A percentile compares a stretch with the other conserved stretches of the same genome.
phyloP scores from a whole-genome alignment of 2,797 vertebrate genomes.

The Phyllotis vaccarum region DNA sequence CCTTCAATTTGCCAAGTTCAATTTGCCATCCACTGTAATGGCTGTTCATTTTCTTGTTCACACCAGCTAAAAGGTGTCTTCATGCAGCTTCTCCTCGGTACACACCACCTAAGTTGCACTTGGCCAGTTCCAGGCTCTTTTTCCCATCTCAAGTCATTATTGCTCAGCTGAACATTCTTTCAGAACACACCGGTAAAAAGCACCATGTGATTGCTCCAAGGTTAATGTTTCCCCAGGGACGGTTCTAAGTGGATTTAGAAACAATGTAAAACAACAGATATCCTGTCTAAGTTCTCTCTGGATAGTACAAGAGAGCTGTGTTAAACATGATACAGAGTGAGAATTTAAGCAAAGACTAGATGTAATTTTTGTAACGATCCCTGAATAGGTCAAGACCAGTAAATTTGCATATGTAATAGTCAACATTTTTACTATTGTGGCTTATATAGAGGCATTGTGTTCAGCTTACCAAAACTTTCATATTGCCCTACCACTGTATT shows the following conservation, averaged over 20 bases:
- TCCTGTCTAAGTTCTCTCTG: conserved; percentile 56
- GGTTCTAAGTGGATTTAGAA: conserved; percentile 17
- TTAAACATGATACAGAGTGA: conserved; percentile 25
- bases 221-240: conserved; percentile 15
- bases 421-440: not conserved
- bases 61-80: not conserved
- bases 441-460: not conserved
- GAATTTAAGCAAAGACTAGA: not conserved
- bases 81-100: not conserved
- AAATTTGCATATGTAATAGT: not conserved
- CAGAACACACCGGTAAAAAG: not conserved
- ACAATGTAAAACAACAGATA: conserved; percentile 60
- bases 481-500: not conserved
- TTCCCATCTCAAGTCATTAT: not conserved
- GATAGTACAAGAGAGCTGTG: conserved; percentile 5
- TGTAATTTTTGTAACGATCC: not conserved
- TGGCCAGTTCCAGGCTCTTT: not conserved
- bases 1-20: not conserved
- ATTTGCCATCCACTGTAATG: not conserved
- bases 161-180: conserved; percentile 1
- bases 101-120: not conserved
- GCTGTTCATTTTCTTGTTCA: not conserved
- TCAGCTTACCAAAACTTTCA: conserved; percentile 18
- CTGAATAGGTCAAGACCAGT: not conserved
- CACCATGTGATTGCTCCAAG: conserved; percentile 33